Evolutionary conservation across 2,113 vertebrate species (phyloP), one percentile per base, ranked within the genome.

Genomic region (Mesitornis unicolor): DNA sequence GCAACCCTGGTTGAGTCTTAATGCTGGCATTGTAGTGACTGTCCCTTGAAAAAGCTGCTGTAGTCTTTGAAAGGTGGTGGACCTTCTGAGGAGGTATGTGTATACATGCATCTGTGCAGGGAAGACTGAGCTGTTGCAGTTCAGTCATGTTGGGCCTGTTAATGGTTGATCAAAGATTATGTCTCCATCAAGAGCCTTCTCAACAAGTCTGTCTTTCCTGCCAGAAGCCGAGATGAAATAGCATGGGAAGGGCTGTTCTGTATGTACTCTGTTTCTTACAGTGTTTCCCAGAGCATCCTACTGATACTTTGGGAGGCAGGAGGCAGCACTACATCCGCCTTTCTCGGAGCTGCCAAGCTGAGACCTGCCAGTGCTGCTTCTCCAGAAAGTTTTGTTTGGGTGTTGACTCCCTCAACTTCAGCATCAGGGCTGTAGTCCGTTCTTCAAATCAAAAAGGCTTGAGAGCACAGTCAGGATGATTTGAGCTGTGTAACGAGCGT

Each of bases 131-230:
- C 79, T 42, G 6, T 38, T 45, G 12, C 2, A 3, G 13, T 43
- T n/a, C 1, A 0, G 54, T 57, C 16, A 10, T 1, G 1, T 6
- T 51, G 50, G 24, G 26, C 17, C 50, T 74, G 36, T 42, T 84
- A 90, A 36, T 80, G 15, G 28, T 29, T 89, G 42, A 16, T 89
- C 38, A 54, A 50, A 73, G 69, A 17, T 10, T 57, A 16, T 51
- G 69, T 83, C 65, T 64, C 38, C 3, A 4, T 77, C 21, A 40
- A 43, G 47, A 81, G 43, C 35, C 50, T 59, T 83, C 36, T 74
- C 36, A 85, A 69, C 35, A 14, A 75, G 40, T 48, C 16, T 61
- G 45, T 33, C 47, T 67, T 42, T 59, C 36, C 70, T 76, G n/a
- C 17, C 42, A 54, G 68, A 67, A 90, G 38, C 48, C 67, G 64